Evolutionary conservation across 2,888 invertebrate species (phyloP).

Genomic region (Dinocampus coccinellae): DNA sequence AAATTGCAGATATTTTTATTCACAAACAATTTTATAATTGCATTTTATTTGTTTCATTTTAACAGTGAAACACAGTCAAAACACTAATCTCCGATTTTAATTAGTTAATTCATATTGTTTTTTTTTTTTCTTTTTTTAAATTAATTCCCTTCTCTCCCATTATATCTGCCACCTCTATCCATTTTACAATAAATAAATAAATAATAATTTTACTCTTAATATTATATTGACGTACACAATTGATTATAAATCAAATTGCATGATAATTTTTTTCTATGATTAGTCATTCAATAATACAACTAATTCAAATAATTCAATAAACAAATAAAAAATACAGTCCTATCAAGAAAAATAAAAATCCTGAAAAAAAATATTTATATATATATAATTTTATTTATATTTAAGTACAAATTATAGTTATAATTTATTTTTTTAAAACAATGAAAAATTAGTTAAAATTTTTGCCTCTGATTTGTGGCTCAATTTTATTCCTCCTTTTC

Average conservation of each 20-base stretch:
- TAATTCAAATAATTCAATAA: too few species aligned
- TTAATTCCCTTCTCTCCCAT: too few species aligned
- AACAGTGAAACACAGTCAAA: not conserved
- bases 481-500: conserved; percentile 15
- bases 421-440: conserved; percentile 49
- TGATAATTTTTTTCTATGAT: too few species aligned
- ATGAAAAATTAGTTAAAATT: conserved; percentile 35
- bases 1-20: not conserved
- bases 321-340: conserved; percentile 7
- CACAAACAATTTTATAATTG: not conserved
- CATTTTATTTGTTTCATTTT: not conserved
- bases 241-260: too few species aligned
- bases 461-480: conserved; percentile 60
- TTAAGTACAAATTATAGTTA: conserved; percentile 47
- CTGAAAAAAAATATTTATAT: conserved; percentile 31
- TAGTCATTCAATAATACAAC: too few species aligned
- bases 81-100: not conserved
- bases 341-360: conserved; percentile 27
- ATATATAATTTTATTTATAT: conserved; percentile 42
- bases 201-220: not conserved
- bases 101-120: not conserved
- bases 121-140: too few species aligned
- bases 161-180: not conserved
- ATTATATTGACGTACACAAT: not conserved
- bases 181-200: not conserved